Evolutionary conservation across 1,140 invertebrate species (phyloP), one percentile per base, ranked within the genome.

Genomic region (Amyelois transitella): DNA sequence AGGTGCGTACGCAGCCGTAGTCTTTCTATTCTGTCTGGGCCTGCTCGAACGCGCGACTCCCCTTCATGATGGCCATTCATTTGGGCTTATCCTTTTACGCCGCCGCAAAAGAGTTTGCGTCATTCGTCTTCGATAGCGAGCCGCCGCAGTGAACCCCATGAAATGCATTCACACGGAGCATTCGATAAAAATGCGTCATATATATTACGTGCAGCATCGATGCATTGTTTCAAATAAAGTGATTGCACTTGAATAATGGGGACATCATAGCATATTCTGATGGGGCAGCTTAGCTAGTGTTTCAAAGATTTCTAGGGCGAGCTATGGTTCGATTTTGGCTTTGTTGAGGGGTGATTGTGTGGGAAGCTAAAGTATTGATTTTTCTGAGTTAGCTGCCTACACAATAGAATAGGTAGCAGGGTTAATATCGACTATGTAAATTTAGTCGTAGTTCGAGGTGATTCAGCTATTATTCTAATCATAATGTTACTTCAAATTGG

Each of bases 1-100:
- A 95, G 94, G 94, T 95, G 94, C 94, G 94, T 95, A 95, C 94
- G 94, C 94, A 95, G 93, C 90, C 93, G 92, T 94, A 92, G 90
- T 92, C 91, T 93, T 90, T 90, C 91, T 91, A 92, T 91, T 91
- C 93, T 92, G 91, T 93, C 93, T 94, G 94, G 91, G 93, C 93
- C 91, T 94, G 94, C 93, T 94, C 94, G 86, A 86, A 88, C 79
- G 77, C 85, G 86, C 85, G 82, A 81, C 74, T 72, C 70, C 79
- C 84, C 83, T 86, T 81, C 77, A 87, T 88, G 83, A 82, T 89
- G 83, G 86, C 86, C 84, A 86, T 86, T 87, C 84, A 86, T 88
- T 89, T 88, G 77, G 80, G 77, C 75, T 86, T 87, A 86, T 85
- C 84, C 85, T 88, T 88, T 85, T 21, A 86, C 82, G 82, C 87